These are phyloP conservation scores for Idaea dimidiata DNA, from an alignment of 2,888 invertebrate genomes.

Conservation along the genomic window DNA sequence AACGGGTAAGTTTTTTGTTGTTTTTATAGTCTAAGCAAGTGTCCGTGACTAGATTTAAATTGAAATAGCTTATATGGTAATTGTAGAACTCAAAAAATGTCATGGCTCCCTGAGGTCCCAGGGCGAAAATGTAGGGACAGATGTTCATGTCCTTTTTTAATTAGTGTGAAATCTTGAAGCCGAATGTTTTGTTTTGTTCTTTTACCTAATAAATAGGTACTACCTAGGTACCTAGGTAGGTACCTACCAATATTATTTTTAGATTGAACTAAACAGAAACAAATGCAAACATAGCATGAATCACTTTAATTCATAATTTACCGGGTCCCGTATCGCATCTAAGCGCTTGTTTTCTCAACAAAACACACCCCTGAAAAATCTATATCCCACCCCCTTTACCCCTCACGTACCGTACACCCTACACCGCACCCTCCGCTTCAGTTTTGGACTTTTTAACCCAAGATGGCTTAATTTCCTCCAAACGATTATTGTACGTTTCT, in stretches of 20 bases:
- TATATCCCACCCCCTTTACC: slow-evolving; percentile 45
- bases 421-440: slow-evolving; percentile 41
- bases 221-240: too few species aligned
- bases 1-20: too few species aligned
- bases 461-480: slow-evolving; percentile 74
- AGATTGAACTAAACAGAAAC: neutral
- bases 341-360: slow-evolving; percentile 59
- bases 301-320: slow-evolving; percentile 16
- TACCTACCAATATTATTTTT: neutral
- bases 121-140: too few species aligned
- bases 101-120: too few species aligned
- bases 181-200: too few species aligned
- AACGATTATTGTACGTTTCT: slow-evolving; percentile 59
- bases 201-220: neutral
- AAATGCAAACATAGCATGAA: neutral
- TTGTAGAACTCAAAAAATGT: too few species aligned
- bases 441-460: slow-evolving; percentile 72
- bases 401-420: slow-evolving; percentile 19
- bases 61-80: too few species aligned
- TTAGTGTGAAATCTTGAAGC: too few species aligned
- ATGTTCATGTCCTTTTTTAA: too few species aligned
- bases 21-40: too few species aligned
- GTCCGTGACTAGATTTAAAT: too few species aligned
- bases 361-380: slow-evolving; percentile 63
- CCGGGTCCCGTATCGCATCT: slow-evolving; percentile 41